Evolutionary conservation across 2,797 vertebrate genomes (phyloP).

Genomic region (Erethizon dorsatum): DNA sequence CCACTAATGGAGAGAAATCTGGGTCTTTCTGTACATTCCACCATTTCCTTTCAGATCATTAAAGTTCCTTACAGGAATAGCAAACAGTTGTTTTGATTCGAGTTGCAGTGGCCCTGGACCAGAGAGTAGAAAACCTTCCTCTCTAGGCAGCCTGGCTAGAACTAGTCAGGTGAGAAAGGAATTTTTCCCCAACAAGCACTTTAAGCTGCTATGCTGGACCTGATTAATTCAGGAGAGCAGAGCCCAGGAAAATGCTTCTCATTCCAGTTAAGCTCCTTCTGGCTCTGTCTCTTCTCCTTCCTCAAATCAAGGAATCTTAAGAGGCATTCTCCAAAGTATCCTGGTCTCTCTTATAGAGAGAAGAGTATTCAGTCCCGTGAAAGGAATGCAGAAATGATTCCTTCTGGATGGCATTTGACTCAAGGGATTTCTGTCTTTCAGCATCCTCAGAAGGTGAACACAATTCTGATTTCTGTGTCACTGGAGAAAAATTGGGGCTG

Average conservation of each 20-base stretch:
- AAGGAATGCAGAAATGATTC: slow-evolving; percentile 68
- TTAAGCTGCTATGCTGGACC: slow-evolving; percentile 72
- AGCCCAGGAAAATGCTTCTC: slow-evolving; percentile 79
- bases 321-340: slow-evolving; percentile 61
- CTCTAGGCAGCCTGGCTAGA: slow-evolving; percentile 65
- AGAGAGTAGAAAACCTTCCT: slow-evolving; percentile 60
- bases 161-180: slow-evolving; percentile 64
- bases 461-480: slow-evolving; percentile 61
- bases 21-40: slow-evolving; percentile 49
- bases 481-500: background rate
- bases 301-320: slow-evolving; percentile 65
- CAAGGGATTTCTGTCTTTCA: slow-evolving; percentile 53
- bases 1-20: slow-evolving; percentile 76
- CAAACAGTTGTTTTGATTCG: slow-evolving; percentile 48
- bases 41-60: slow-evolving; percentile 63
- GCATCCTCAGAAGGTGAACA: slow-evolving; percentile 47
- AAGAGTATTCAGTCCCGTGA: background rate
- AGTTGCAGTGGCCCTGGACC: slow-evolving; percentile 33
- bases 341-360: slow-evolving; percentile 4
- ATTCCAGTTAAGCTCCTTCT: slow-evolving; percentile 80
- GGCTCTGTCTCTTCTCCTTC: slow-evolving; percentile 71
- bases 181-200: slow-evolving; percentile 65
- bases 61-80: slow-evolving; percentile 65
- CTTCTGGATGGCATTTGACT: background rate
- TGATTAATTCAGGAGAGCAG: slow-evolving; percentile 78